A percentile compares a stretch with the other conserved stretches of the same genome.
Conservation (phyloP, 2,888 invertebrate genomes). For the Himalopsyche kuldschensis region DNA sequence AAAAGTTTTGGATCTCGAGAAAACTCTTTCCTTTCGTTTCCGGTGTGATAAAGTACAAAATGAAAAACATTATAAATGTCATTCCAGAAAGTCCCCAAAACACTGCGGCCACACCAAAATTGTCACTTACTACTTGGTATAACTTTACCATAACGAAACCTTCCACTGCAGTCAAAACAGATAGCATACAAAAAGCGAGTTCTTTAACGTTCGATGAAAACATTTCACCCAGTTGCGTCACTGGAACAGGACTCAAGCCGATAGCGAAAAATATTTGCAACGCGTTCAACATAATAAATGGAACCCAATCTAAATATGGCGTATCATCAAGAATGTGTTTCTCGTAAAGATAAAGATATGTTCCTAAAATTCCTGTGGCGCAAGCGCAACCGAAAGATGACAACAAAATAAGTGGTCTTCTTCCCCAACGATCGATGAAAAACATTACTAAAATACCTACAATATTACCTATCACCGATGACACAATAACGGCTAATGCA, state of each 20-base stretch:
- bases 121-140: conserved; percentile 55
- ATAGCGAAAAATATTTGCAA: conserved; percentile 34
- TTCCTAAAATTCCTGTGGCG: conserved; percentile 28
- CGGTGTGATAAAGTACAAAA: conserved; percentile 55
- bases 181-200: conserved; percentile 27
- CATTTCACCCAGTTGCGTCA: conserved; percentile 33
- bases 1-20: conserved; percentile 57
- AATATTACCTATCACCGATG: conserved; percentile 28
- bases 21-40: conserved; percentile 63
- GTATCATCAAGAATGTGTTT: conserved; percentile 7
- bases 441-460: conserved; percentile 23
- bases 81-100: conserved; percentile 54
- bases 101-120: conserved; percentile 52
- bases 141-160: conserved; percentile 56
- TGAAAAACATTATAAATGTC: conserved; percentile 53
- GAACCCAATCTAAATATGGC: conserved; percentile 27
- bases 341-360: conserved; percentile 32
- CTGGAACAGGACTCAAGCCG: conserved; percentile 32
- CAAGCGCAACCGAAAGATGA: conserved; percentile 27
- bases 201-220: conserved; percentile 34
- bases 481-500: conserved; percentile 28
- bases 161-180: conserved; percentile 48
- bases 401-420: conserved; percentile 26
- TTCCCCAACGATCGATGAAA: conserved; percentile 35
- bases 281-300: conserved; percentile 27